Base-by-base conservation (phyloP, 2,888 invertebrate genomes). In the Kryphioiulus occultus region DNA sequence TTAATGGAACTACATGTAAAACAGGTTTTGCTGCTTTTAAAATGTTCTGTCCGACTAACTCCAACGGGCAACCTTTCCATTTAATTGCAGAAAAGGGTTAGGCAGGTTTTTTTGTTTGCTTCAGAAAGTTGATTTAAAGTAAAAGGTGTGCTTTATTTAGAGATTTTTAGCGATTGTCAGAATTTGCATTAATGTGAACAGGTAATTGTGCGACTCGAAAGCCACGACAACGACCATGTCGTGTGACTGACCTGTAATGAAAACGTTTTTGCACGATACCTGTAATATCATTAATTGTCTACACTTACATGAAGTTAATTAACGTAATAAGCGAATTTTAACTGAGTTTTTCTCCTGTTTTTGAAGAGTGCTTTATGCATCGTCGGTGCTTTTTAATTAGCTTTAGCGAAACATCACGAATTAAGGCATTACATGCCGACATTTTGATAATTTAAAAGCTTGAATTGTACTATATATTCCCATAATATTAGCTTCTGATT, bases 211-310 rank as follows among this genome's bases (percentile, higher is more conserved):
- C 17, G 78, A 78, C 30, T 78, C 78, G 30, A 78, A 78, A 78
- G n/a, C 17, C 78, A 78, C 78, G 59, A 68, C 22, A 78, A 78
- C 78, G 30, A 78, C 78, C 30, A 78, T 30, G 15, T 78, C 30
- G 30, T 78, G 78, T 78, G 78, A 78, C 78, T 78, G 78, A 78
- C 78, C 78, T 78, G 78, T 32, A 78, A 32, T 78, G 30, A 78
- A 78, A 4, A 2, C 9, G 26, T 78, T 78, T 30, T 17, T 78
- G 15, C 78, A 30, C 78, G 30, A 26, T 30, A 30, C 30, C 26
- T 26, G 30, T 78, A 30, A 78, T 15, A 30, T 30, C 30, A 30
- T 68, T 30, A 78, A 30, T 78, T 78, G 30, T 15, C 15, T 78
- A 30, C 30, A 30, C 15, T 32, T 30, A 78, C 10, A 10, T 30